phyloP scores from a whole-genome alignment of 2,888 invertebrate genomes.

The Clusia tigrina region DNA sequence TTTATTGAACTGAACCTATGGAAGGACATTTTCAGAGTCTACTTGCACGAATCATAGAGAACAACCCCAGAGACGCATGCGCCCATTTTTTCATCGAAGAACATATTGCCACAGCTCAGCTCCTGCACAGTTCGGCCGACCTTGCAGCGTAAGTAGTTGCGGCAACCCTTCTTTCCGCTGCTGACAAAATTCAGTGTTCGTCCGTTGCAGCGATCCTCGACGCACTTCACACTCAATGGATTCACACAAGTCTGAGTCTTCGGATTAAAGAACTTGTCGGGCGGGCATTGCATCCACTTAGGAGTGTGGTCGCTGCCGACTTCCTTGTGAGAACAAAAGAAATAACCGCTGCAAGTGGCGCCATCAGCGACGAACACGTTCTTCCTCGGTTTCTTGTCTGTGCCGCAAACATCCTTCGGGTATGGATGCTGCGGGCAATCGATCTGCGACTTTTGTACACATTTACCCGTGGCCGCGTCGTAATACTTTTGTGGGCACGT shows the following conservation, averaged over 20 bases:
- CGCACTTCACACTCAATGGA: slow-evolving; percentile 42
- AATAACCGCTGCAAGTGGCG: slow-evolving; percentile 50
- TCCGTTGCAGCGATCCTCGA: slow-evolving; percentile 55
- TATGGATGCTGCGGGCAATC: slow-evolving; percentile 40
- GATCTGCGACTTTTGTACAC: slow-evolving; percentile 35
- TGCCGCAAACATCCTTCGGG: slow-evolving; percentile 44
- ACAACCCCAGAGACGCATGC: slow-evolving; percentile 35
- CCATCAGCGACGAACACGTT: slow-evolving; percentile 38
- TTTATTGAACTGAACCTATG: too few species aligned
- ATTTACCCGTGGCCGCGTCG: slow-evolving; percentile 34
- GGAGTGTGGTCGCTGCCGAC: slow-evolving; percentile 42
- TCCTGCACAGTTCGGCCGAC: slow-evolving; percentile 40
- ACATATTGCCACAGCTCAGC: slow-evolving; percentile 47
- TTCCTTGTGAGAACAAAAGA: slow-evolving; percentile 42
- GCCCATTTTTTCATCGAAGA: slow-evolving; percentile 47
- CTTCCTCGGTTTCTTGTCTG: slow-evolving; percentile 27
- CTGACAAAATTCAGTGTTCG: slow-evolving; percentile 46
- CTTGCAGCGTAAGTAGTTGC: slow-evolving; percentile 48
- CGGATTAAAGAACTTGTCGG: slow-evolving; percentile 46
- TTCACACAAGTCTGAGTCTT: slow-evolving; percentile 35
- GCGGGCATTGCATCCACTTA: slow-evolving; percentile 43
- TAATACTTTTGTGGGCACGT: slow-evolving; percentile 40
- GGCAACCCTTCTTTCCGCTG: slow-evolving; percentile 46
- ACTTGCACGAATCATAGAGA: background rate
- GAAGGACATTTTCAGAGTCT: too few species aligned